phyloP scores from a whole-genome alignment of 2,113 vertebrate species.

The Lophius piscatorius region DNA sequence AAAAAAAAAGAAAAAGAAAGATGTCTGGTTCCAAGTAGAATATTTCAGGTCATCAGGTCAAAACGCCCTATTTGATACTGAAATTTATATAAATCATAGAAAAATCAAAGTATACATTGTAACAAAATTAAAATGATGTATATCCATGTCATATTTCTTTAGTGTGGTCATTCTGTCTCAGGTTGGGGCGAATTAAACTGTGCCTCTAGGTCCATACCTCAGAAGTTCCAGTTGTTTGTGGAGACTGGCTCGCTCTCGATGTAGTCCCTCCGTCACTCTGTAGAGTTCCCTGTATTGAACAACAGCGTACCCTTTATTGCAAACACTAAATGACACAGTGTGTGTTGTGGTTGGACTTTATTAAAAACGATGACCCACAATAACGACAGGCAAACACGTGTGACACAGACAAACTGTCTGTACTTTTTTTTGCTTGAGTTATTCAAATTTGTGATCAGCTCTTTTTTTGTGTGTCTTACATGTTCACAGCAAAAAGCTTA shows the following conservation, averaged over 20 bases:
- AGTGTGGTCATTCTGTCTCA: neutral
- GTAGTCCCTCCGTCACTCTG: slow-evolving; percentile 86
- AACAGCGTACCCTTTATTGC: slow-evolving; percentile 3
- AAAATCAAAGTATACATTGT: no score
- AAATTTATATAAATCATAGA: no score
- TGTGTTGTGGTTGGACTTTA: neutral
- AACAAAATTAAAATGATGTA: no score
- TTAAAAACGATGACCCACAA: neutral
- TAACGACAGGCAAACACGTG: neutral
- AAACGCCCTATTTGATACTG: no score
- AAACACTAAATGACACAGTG: neutral
- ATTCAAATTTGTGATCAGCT: no score
- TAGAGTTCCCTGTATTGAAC: slow-evolving; percentile 86
- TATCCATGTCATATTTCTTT: neutral
- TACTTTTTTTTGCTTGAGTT: no score
- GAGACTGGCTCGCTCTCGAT: slow-evolving; percentile 88
- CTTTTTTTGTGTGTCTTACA: no score
- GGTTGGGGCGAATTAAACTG: neutral
- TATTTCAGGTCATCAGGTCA: no score
- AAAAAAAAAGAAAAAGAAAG: no score
- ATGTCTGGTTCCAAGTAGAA: no score
- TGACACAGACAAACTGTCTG: neutral
- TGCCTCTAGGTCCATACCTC: slow-evolving; percentile 74
- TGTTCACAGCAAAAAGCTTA: no score
- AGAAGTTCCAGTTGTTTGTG: slow-evolving; percentile 91